Percentiles rank a stretch among this genome's conserved stretches.
phyloP scores from a whole-genome alignment of 2,113 vertebrate genomes.

The Setophaga kirtlandii region DNA sequence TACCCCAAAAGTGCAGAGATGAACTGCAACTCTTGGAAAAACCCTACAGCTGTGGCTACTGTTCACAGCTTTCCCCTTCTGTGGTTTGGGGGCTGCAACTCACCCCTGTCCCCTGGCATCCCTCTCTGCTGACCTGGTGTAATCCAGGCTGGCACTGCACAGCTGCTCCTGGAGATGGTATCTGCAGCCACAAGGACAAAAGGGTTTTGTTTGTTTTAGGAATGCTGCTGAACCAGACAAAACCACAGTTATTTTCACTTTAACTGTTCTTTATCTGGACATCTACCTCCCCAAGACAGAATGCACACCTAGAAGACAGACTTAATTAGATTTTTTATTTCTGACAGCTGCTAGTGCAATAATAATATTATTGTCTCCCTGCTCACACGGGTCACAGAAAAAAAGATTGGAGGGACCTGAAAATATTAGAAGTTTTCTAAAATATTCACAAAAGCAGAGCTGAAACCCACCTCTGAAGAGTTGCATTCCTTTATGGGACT shows the following conservation, averaged over 20 bases:
- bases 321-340: slow-evolving; percentile 16
- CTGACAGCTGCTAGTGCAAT: not conserved
- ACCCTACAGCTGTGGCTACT: no score
- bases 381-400: not conserved
- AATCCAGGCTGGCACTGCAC: not conserved
- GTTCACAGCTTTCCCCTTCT: not conserved
- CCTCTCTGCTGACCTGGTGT: fast-evolving
- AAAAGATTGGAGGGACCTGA: not conserved
- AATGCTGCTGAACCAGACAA: not conserved
- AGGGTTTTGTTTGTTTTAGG: not conserved
- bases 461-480: not conserved
- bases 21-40: not conserved
- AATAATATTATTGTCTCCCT: not conserved
- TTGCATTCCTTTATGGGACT: fast-evolving
- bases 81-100: fast-evolving
- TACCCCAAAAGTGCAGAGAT: not conserved
- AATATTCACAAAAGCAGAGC: not conserved
- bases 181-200: not conserved
- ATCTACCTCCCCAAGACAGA: not conserved
- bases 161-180: not conserved
- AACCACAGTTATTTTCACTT: not conserved
- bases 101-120: fast-evolving
- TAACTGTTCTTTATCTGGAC: not conserved
- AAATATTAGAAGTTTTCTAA: not conserved
- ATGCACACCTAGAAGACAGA: not conserved